Evolutionary conservation across 53 echinoderm and acorn worm genomes (phyloP).

Genomic region (Zoroaster sp.): DNA sequence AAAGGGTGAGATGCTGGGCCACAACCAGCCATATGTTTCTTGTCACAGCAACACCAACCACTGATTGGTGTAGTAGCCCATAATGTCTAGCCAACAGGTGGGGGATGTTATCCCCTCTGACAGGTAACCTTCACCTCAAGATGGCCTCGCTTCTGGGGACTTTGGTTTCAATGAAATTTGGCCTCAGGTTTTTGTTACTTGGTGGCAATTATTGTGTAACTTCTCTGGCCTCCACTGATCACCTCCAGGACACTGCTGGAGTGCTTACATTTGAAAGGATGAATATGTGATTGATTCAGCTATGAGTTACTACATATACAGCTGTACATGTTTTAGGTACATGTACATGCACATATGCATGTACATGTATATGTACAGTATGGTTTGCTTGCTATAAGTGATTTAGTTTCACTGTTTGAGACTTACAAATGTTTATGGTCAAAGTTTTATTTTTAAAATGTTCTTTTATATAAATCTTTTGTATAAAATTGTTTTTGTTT

Average conservation of each 20-base stretch:
- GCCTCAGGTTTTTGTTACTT: neutral
- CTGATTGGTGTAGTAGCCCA: neutral
- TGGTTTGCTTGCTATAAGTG: too few species aligned
- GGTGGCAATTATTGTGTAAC: constrained; percentile 8
- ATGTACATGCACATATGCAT: too few species aligned
- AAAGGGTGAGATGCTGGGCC: too few species aligned
- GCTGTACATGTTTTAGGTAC: too few species aligned
- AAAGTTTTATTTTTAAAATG: too few species aligned
- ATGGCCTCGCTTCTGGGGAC: neutral
- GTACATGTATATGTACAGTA: too few species aligned
- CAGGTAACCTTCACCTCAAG: constrained; percentile 33
- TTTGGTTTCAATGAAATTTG: constrained; percentile 27
- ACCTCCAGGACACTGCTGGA: neutral
- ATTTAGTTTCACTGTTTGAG: too few species aligned
- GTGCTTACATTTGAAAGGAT: neutral
- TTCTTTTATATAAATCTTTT: too few species aligned
- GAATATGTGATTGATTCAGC: too few species aligned
- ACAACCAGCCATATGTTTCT: too few species aligned
- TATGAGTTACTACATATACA: too few species aligned
- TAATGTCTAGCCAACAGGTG: constrained; percentile 29
- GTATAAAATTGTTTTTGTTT: neutral
- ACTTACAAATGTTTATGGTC: too few species aligned
- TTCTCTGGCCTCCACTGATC: neutral
- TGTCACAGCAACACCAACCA: neutral
- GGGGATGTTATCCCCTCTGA: neutral